Base-by-base conservation (phyloP, 2,113 vertebrate genomes). In the Sturnira hondurensis region DNA sequence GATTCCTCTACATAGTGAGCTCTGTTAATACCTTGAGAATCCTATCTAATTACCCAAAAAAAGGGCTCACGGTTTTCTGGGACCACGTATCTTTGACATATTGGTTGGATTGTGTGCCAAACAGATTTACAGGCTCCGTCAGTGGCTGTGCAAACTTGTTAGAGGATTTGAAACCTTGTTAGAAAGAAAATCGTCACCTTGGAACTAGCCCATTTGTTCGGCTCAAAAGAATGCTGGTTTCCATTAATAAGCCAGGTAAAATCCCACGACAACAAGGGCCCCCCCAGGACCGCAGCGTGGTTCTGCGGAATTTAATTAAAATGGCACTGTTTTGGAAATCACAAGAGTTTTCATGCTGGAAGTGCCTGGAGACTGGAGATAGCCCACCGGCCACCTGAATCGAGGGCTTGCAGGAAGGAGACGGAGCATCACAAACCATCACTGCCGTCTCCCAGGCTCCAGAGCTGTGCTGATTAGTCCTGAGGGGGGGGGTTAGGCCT, bases 271-370 rank as follows among this genome's bases (percentile, higher is more conserved):
- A 61, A 54, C 26, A 43, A 52, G 41, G 38, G n/a, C n/a, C 86
- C 94, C 92, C 89, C 91, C 28, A 84, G 84, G 97, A 86, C 76
- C 0, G 0, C 3, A 28, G 43, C 56, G 45, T 45, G 38, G 52
- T 96, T 94, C 54, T 71, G 74, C 91, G 92, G 93, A 86, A 97
- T 95, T 95, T 92, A 94, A 95, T 95, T 86, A 93, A 95, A 93
- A 93, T 28, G 65, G 95, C 90, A 90, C 56, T 33, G 82, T 91
- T 95, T 92, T 95, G 50, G 92, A 86, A 93, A n/a, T 76, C 50
- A 13, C 11, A 7, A 7, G 73, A 3, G 50, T 58, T 86, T 89
- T 80, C 47, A 52, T 2, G 74, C 47, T 78, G 77, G 50, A 94
- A 89, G 77, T 63, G 17, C 43, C 85, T 81, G 31, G 26, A n/a